Percentiles rank a stretch among this genome's conserved stretches.
phyloP scores from a whole-genome alignment of 2,113 vertebrate species.

The Hystrix cristata region DNA sequence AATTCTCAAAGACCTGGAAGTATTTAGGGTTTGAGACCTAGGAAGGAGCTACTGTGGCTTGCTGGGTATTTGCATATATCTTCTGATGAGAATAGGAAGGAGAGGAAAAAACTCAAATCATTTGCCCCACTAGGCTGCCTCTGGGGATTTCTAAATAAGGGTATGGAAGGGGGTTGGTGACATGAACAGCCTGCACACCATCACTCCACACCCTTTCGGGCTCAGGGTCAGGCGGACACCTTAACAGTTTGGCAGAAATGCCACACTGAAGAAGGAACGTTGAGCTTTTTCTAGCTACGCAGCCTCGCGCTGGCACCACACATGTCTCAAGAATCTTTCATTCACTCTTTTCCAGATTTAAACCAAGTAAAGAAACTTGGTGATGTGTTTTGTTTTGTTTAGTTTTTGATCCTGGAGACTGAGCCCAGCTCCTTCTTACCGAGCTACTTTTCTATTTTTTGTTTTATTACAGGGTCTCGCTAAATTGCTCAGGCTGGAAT shows the following conservation, averaged over 20 bases:
- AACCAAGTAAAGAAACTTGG: neutral
- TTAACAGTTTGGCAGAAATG: neutral
- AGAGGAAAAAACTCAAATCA: conserved; percentile 33
- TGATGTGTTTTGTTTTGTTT: neutral
- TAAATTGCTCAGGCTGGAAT: neutral
- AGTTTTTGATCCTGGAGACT: too few relatives aligned
- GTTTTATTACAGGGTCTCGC: neutral
- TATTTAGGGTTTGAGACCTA: neutral
- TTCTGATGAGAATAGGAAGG: conserved; percentile 40
- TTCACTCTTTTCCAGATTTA: neutral
- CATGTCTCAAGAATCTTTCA: conserved; percentile 29
- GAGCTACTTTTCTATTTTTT: neutral
- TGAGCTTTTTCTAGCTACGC: neutral
- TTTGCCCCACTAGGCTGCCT: conserved; percentile 53
- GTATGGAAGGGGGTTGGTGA: conserved; percentile 13
- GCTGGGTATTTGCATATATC: neutral
- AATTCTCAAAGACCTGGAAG: conserved; percentile 38
- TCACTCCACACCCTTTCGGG: conserved; percentile 63
- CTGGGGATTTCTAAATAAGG: conserved; percentile 80
- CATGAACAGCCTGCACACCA: conserved; percentile 70
- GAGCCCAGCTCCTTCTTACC: neutral
- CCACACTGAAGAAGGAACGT: neutral
- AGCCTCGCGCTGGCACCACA: neutral
- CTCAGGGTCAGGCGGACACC: neutral
- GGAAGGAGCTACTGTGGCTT: neutral